phyloP scores from a whole-genome alignment of 30 jellyfish, hydroid and myxozoan species.

The Hydractinia symbiolongicarpus region DNA sequence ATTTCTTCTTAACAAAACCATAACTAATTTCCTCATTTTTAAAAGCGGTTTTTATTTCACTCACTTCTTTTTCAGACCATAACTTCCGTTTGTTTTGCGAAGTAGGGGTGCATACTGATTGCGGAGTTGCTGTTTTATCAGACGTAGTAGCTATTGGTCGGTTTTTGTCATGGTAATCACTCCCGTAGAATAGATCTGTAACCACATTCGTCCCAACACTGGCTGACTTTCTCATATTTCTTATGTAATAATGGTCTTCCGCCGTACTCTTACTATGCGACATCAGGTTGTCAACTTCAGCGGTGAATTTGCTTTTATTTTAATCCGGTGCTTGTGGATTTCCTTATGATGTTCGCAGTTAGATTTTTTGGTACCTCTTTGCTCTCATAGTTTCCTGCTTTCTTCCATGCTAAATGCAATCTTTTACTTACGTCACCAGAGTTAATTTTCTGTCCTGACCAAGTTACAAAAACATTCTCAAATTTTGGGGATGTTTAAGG shows the following conservation, averaged over 20 bases:
- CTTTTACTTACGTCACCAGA: slow-evolving; percentile 6
- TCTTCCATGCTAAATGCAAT: slow-evolving; percentile 20
- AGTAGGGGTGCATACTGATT: too few relatives aligned
- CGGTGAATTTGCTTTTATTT: background rate
- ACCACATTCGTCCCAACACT: background rate
- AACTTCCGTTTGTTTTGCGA: background rate
- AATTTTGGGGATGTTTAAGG: slow-evolving; percentile 10
- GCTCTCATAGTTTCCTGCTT: slow-evolving; percentile 1
- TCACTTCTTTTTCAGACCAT: slow-evolving; percentile 4
- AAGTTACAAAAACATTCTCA: slow-evolving; percentile 16
- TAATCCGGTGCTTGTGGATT: slow-evolving; percentile 11
- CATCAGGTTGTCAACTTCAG: slow-evolving; percentile 2
- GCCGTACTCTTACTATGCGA: slow-evolving; percentile 12
- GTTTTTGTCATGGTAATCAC: background rate
- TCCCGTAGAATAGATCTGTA: slow-evolving; percentile 10
- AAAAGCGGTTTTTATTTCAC: background rate
- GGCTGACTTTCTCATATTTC: background rate
- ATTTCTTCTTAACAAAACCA: too few relatives aligned
- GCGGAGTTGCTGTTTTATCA: too few relatives aligned
- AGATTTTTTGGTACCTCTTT: slow-evolving; percentile 14
- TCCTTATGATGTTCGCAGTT: slow-evolving; percentile 9
- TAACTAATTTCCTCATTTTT: background rate
- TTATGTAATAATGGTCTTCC: slow-evolving; percentile 7
- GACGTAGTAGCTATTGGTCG: background rate
- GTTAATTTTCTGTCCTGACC: slow-evolving; percentile 1